Evolutionary conservation across 2,888 invertebrate genomes (phyloP).

Genomic region (Pammene fasciana): DNA sequence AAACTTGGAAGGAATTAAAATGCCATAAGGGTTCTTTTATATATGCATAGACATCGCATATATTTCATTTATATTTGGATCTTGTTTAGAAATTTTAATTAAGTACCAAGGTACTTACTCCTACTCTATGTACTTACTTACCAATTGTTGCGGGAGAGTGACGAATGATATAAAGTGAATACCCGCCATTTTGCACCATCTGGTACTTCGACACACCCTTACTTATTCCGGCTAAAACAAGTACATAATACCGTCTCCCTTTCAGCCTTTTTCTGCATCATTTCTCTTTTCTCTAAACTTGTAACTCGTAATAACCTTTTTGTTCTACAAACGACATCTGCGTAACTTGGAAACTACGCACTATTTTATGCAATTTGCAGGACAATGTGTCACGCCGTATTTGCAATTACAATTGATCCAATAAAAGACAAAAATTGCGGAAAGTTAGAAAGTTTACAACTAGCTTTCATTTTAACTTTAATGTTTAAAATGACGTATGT

Average conservation of each 20-base stretch:
- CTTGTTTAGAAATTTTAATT: no score
- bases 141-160: no score
- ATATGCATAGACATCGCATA: no score
- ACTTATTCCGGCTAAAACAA: neutral
- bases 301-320: constrained; percentile 11
- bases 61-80: no score
- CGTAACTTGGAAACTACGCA: constrained; percentile 12
- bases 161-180: no score
- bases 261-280: constrained; percentile 4
- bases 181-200: neutral
- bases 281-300: neutral
- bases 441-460: constrained; percentile 30
- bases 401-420: constrained; percentile 31
- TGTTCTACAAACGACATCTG: constrained; percentile 30
- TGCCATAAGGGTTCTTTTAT: no score
- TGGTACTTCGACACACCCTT: neutral
- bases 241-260: neutral
- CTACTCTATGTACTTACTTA: no score
- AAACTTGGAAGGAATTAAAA: no score
- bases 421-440: constrained; percentile 19
- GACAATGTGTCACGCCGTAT: constrained; percentile 22
- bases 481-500: constrained; percentile 10
- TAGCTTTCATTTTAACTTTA: neutral
- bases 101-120: no score
- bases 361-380: constrained; percentile 26